These are phyloP conservation scores for Gallinago solitaria DNA, from an alignment of 2,797 vertebrate species.

Conservation along the genomic window DNA sequence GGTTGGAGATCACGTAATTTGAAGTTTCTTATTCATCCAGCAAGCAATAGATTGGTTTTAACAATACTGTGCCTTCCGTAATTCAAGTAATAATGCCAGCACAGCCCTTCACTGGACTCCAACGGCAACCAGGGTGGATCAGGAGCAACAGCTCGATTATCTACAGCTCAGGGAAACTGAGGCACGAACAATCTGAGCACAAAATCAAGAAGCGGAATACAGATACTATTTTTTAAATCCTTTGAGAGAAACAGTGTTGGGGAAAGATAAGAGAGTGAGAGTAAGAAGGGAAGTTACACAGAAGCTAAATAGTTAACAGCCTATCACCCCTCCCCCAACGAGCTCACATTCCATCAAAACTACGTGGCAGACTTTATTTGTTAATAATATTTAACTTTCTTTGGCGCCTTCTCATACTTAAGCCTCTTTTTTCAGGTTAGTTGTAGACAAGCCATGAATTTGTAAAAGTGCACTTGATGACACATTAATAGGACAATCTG, in stretches of 20 bases:
- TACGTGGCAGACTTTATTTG: constrained; percentile 72
- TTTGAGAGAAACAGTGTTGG: neutral
- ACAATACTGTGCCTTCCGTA: neutral
- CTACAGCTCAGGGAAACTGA: neutral
- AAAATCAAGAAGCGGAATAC: neutral
- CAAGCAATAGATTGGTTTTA: neutral
- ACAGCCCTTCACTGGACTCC: neutral
- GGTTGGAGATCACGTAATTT: neutral
- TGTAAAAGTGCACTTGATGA: constrained; percentile 71
- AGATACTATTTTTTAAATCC: neutral
- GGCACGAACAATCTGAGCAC: neutral
- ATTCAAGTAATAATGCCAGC: neutral
- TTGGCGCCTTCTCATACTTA: constrained; percentile 71
- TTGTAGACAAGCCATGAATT: constrained; percentile 69
- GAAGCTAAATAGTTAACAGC: constrained; percentile 42
- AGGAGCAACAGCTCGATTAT: neutral
- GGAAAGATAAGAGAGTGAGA: neutral
- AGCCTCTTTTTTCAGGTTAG: constrained; percentile 58
- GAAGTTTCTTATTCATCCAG: neutral
- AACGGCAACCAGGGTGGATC: neutral
- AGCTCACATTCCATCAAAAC: constrained; percentile 73
- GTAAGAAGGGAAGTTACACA: neutral
- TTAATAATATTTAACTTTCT: constrained; percentile 79
- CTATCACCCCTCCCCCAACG: neutral
- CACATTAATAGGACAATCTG: constrained; percentile 75